phyloP scores from a whole-genome alignment of 1,140 invertebrate species.

The Cydia amplana region DNA sequence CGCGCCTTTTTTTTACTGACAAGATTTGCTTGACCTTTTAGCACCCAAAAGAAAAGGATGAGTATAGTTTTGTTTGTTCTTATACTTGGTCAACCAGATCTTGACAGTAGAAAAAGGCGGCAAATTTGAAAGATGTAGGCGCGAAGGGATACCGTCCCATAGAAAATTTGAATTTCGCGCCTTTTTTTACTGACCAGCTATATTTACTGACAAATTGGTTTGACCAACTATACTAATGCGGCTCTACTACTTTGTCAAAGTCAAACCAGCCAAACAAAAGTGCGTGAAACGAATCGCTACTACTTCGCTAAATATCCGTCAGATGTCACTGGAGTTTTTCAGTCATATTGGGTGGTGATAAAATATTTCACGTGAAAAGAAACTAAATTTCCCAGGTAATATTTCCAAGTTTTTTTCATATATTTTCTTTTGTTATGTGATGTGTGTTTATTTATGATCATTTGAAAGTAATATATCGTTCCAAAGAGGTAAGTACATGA shows the following conservation, averaged over 20 bases:
- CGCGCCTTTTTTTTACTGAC: no score
- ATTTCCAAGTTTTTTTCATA: neutral
- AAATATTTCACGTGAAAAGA: constrained; percentile 30
- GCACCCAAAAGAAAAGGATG: no score
- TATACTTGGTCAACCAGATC: no score
- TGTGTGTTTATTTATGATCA: constrained; percentile 7
- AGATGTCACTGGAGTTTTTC: constrained; percentile 31
- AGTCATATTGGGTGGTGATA: constrained; percentile 30
- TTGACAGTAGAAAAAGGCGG: no score
- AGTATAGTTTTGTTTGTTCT: no score
- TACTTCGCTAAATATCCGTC: constrained; percentile 1
- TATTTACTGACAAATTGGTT: no score
- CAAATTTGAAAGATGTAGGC: no score
- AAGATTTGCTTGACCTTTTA: no score
- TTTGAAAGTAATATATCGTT: neutral
- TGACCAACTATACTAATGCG: no score
- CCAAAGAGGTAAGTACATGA: constrained; percentile 9
- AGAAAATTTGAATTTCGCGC: no score
- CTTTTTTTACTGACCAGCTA: no score
- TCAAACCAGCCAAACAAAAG: neutral
- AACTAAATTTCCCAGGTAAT: constrained; percentile 25
- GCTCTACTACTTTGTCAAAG: neutral
- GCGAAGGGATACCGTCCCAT: no score
- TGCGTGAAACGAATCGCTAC: constrained; percentile 20
- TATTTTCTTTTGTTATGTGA: neutral